Base-by-base conservation (phyloP, 2,888 invertebrate species). In the Zelleria hepariella region DNA sequence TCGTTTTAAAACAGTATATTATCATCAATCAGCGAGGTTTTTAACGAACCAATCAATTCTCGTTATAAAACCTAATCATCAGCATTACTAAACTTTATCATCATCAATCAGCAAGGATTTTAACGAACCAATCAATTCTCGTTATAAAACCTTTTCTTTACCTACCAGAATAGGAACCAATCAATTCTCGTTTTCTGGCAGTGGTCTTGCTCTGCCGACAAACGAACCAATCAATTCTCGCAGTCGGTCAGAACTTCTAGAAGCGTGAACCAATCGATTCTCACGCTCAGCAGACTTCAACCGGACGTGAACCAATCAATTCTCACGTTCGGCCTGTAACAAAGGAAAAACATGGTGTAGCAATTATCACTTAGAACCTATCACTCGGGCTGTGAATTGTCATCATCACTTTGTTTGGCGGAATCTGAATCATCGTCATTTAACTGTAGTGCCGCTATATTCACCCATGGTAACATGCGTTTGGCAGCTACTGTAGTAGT, bases 391-490 rank as follows among this genome's bases (percentile, higher is more conserved):
- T 32, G 32, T 10, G 5, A 5, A 32, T 10, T 5, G 10, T 32
- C 32, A 8, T 32, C 32, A 32, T 32, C 32, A 8, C 32, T 32
- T 32, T 5, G 10, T 32, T 32, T 32, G 10, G 5, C 5, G 32
- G 32, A 5, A 32, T 32, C 32, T 5, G 32, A 32, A 7, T 32
- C 32, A 32, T 32, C 32, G 32, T 32, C 10, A 32, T 32, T 10
- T 32, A 32, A 32, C 10, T 32, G 32, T 32, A 32, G 10, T 32
- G 60, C 55, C 1, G 58, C 58, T 47, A 59, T 15, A 51, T 59
- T 55, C 7, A 59, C 49, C 59, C 59, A 59, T 5, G 55, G 59
- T 20, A n/a, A 24, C 55, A 59, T 47, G 5, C 59, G 24, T 25
- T 59, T 56, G 6, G 59, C 55, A n/a, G 55, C 55, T 8, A 59